Conservation (phyloP, 2,113 vertebrate genomes). For the Phylloscopus trochiloides region DNA sequence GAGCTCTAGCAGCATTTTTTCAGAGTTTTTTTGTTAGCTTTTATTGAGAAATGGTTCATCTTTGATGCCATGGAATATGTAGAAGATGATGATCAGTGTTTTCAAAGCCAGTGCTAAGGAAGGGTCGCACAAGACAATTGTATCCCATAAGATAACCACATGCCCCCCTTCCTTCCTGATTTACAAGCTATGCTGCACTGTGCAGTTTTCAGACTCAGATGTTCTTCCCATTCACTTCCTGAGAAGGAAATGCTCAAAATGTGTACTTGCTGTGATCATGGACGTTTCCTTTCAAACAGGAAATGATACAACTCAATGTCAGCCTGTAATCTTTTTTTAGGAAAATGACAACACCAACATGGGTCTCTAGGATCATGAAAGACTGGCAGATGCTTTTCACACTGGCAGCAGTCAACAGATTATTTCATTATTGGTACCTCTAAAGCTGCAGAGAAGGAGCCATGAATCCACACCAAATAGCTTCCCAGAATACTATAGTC, state of each 20-base stretch:
- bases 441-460: background rate
- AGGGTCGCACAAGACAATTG: background rate
- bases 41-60: background rate
- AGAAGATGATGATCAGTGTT: background rate
- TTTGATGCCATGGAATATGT: background rate
- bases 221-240: slow-evolving; percentile 55
- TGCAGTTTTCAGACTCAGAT: slow-evolving; percentile 45
- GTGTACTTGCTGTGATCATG: slow-evolving; percentile 42
- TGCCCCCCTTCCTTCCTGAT: slow-evolving; percentile 46
- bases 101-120: background rate
- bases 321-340: background rate
- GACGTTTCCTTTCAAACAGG: slow-evolving; percentile 26
- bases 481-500: rapidly evolving
- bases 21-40: background rate
- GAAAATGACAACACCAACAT: background rate
- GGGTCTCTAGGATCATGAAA: background rate
- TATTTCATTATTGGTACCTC: background rate
- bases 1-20: background rate
- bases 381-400: background rate
- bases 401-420: background rate
- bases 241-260: slow-evolving; percentile 57
- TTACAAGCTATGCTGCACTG: background rate
- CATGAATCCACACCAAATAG: rapidly evolving
- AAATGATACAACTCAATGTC: slow-evolving; percentile 1
- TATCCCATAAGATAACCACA: slow-evolving; percentile 44